Evolutionary conservation across 1,140 invertebrate species (phyloP), one percentile per base, ranked within the genome.

Genomic region (Neomicropteryx cornuta): DNA sequence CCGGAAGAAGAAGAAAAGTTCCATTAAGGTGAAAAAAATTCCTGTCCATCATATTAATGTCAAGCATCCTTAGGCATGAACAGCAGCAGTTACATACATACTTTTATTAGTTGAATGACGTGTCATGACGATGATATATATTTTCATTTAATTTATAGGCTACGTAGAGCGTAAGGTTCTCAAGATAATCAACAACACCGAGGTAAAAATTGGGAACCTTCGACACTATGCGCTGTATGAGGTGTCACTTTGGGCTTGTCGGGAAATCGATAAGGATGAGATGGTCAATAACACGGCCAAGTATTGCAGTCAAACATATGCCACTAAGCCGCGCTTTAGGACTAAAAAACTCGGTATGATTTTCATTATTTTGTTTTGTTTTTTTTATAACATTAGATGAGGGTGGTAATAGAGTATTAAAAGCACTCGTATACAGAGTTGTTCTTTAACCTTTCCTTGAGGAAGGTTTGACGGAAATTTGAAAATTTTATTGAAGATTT

Each of bases 221-320:
- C 72, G 72, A 11, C 84, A 89, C 59, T 89, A 76, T 56, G 76
- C 79, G 0, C 60, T 62, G 18, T 87, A 88, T 54, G 75, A 72
- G 20, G 76, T 89, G 21, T 70, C 67, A 33, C 66, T 89, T 18
- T 68, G 71, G 54, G 85, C 83, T 2, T 90, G 86, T 42, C 69
- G 85, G 6, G 70, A 76, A 39, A 53, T 60, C 38, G 52, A 68
- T 29, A 39, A 33, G 0, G 20, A 38, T 1, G 23, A 45, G 3
- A 53, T 57, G 0, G 51, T 49, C 29, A 56, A 70, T 33, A 61
- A 67, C 29, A 48, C 43, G 0, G 37, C 47, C 8, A 45, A 52
- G 3, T 50, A 50, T 27, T 72, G 70, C 41, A 56, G 57, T 38
- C 64, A 62, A 8, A 58, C 55, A 2, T 62, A 60, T 42, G 63